Conservation (phyloP, 2,888 invertebrate genomes). For the Petrolisthes cinctipes region DNA sequence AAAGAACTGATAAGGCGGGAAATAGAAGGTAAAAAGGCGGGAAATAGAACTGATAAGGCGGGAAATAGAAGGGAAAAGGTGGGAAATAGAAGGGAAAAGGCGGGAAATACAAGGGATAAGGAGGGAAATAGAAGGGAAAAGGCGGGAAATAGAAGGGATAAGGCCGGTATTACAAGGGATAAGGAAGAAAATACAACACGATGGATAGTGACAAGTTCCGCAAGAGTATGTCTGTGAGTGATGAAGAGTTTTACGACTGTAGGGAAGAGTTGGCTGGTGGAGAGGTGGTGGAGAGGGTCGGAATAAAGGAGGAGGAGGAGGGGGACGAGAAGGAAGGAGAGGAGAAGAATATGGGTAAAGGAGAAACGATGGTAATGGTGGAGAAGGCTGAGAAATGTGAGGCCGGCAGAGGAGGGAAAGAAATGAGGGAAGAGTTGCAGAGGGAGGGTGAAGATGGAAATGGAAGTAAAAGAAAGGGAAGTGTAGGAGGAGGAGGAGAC, state of each 20-base stretch:
- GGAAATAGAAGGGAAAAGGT: not conserved
- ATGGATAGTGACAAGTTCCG: not conserved
- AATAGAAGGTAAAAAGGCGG: not conserved
- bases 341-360: not conserved
- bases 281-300: not conserved
- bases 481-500: not conserved
- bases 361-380: not conserved
- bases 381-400: not conserved
- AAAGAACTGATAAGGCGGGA: no score
- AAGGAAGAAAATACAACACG: not conserved
- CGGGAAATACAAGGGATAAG: not conserved
- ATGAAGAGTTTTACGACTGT: slow-evolving; percentile 4
- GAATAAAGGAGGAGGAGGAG: not conserved
- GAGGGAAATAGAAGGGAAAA: not conserved
- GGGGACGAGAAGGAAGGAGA: not conserved
- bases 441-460: not conserved
- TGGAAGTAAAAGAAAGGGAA: not conserved
- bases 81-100: not conserved
- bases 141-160: not conserved
- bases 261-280: not conserved
- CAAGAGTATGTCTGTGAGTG: not conserved
- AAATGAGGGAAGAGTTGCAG: not conserved
- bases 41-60: no score
- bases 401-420: not conserved
- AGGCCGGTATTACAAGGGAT: not conserved